A percentile compares a stretch with the other conserved stretches of the same genome.
These are phyloP conservation scores for Aplocera efformata DNA, from an alignment of 2,888 invertebrate species.

Conservation along the genomic window DNA sequence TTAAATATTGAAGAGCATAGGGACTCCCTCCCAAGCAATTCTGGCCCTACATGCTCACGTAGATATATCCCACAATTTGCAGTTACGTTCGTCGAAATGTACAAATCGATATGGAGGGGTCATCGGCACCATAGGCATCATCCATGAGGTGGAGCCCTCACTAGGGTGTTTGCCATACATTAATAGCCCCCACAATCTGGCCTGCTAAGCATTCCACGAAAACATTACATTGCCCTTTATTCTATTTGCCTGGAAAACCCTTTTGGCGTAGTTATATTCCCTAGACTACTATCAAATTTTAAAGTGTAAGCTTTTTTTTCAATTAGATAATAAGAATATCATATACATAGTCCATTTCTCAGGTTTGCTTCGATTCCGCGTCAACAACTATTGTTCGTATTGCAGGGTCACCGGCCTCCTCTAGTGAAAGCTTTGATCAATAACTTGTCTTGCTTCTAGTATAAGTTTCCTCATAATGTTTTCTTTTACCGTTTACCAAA, in stretches of 20 bases:
- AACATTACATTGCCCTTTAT: slow-evolving; percentile 38
- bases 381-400: no score
- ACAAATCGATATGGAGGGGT: slow-evolving; percentile 76
- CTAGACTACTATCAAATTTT: no score
- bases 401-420: no score
- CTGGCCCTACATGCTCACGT: slow-evolving; percentile 16
- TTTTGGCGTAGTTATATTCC: slow-evolving; percentile 15
- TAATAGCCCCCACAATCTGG: slow-evolving; percentile 49
- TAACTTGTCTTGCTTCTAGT: no score
- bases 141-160: slow-evolving; percentile 68
- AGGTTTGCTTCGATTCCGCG: no score
- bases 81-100: slow-evolving; percentile 68
- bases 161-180: slow-evolving; percentile 67
- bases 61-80: slow-evolving; percentile 47
- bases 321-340: no score
- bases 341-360: no score
- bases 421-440: no score
- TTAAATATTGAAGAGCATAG: slow-evolving; percentile 32
- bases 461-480: no score
- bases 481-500: no score
- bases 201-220: slow-evolving; percentile 57
- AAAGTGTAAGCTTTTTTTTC: no score
- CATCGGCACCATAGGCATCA: slow-evolving; percentile 75
- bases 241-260: slow-evolving; percentile 26
- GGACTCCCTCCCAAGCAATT: slow-evolving; percentile 17